Conservation (phyloP, 30 jellyfish, hydroid and myxozoan species). For the Morbakka virulenta region DNA sequence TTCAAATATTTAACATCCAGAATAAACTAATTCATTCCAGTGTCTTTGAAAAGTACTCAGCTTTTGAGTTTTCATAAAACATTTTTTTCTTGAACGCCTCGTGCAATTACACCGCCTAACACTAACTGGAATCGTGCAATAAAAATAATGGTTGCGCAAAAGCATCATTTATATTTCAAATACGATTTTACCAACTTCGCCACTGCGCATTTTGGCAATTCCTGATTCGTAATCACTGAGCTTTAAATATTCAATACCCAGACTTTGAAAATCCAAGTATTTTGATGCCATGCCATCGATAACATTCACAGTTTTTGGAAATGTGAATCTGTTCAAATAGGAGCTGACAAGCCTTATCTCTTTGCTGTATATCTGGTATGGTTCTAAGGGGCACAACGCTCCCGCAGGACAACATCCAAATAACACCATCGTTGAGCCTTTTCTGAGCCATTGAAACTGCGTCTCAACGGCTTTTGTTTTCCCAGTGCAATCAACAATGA, state of each 20-base stretch:
- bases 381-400: conserved; percentile 54
- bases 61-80: too few species aligned
- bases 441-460: conserved; percentile 69
- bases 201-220: conserved; percentile 57
- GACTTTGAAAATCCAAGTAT: conserved; percentile 64
- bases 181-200: conserved; percentile 72
- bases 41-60: too few species aligned
- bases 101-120: too few species aligned
- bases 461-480: conserved; percentile 62
- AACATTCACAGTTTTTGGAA: conserved; percentile 56
- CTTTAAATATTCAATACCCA: conserved; percentile 44
- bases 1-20: too few species aligned
- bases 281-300: conserved; percentile 71
- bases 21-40: too few species aligned
- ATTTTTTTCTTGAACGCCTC: too few species aligned
- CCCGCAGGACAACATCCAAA: conserved; percentile 87
- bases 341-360: conserved; percentile 71
- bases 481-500: conserved; percentile 86
- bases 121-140: too few species aligned
- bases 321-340: conserved; percentile 62
- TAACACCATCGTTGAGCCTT: conserved; percentile 80
- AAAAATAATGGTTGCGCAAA: too few species aligned
- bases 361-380: conserved; percentile 61
- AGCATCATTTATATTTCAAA: conserved; percentile 65
- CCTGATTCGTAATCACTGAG: conserved; percentile 78